Percentiles rank a stretch among this genome's conserved stretches.
Evolutionary conservation across 2,113 vertebrate species (phyloP).

Genomic region (Eptatretus burgeri): DNA sequence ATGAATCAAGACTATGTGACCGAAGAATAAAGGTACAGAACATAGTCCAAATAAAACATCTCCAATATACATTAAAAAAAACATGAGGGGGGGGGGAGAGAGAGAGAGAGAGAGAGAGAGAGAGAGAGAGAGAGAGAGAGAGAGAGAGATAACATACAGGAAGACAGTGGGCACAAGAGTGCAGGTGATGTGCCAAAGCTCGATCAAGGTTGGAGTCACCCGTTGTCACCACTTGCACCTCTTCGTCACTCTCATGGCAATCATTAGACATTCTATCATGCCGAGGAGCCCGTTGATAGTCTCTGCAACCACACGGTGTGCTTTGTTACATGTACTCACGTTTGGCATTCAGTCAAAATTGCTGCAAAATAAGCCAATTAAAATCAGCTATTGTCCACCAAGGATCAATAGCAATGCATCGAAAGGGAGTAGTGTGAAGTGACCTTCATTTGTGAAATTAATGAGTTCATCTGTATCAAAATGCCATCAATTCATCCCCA

Average conservation of each 20-base stretch:
- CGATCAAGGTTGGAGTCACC: neutral
- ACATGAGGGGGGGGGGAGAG: too few species aligned
- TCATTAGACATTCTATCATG: neutral
- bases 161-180: neutral
- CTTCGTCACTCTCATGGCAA: neutral
- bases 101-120: neutral
- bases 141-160: neutral
- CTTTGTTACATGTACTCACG: neutral
- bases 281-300: neutral
- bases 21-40: neutral
- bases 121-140: neutral
- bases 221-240: too few species aligned
- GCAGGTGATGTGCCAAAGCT: neutral
- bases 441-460: neutral
- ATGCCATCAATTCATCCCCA: neutral
- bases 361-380: too few species aligned
- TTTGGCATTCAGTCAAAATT: neutral
- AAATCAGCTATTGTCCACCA: too few species aligned
- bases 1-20: neutral
- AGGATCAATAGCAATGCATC: too few species aligned
- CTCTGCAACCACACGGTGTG: neutral
- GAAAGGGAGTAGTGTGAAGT: too few species aligned
- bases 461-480: neutral
- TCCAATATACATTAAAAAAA: neutral
- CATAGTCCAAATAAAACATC: neutral